Evolutionary conservation across 2,797 vertebrate genomes (phyloP).

Genomic region (Pygocentrus nattereri): DNA sequence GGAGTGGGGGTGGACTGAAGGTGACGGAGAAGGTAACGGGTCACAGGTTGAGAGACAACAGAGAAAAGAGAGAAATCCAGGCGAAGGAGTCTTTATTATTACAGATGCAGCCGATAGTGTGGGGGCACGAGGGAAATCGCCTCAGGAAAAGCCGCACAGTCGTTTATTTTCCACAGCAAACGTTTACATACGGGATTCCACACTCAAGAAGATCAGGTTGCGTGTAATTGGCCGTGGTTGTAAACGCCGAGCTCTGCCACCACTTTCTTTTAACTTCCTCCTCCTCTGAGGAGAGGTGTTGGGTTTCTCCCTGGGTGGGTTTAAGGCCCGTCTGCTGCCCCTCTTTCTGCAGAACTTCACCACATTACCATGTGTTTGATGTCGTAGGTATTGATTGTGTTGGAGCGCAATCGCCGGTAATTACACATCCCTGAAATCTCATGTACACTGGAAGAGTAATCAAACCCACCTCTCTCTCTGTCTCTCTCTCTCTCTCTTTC

Average conservation of each 20-base stretch:
- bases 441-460: slow-evolving; percentile 31
- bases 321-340: slow-evolving; percentile 17
- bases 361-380: slow-evolving; percentile 45
- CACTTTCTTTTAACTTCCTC: slow-evolving; percentile 39
- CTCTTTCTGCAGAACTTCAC: slow-evolving; percentile 25
- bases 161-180: slow-evolving; percentile 78
- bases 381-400: slow-evolving; percentile 48
- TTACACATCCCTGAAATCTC: slow-evolving; percentile 44
- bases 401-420: slow-evolving; percentile 42
- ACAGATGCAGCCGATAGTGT: slow-evolving; percentile 87
- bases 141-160: slow-evolving; percentile 27
- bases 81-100: slow-evolving; percentile 89
- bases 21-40: slow-evolving; percentile 80
- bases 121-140: slow-evolving; percentile 77
- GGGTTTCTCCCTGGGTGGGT: slow-evolving; percentile 42
- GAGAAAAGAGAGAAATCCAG: slow-evolving; percentile 78
- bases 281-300: slow-evolving; percentile 23
- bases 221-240: slow-evolving; percentile 42
- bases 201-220: slow-evolving; percentile 73
- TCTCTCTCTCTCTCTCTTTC: neutral
- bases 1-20: slow-evolving; percentile 72
- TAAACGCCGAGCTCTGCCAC: slow-evolving; percentile 24
- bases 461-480: slow-evolving; percentile 27
- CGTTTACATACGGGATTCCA: slow-evolving; percentile 66
- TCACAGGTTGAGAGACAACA: slow-evolving; percentile 87